Evolutionary conservation across 2,113 vertebrate genomes (phyloP), one percentile per base, ranked within the genome.

Genomic region (Euleptes europaea): DNA sequence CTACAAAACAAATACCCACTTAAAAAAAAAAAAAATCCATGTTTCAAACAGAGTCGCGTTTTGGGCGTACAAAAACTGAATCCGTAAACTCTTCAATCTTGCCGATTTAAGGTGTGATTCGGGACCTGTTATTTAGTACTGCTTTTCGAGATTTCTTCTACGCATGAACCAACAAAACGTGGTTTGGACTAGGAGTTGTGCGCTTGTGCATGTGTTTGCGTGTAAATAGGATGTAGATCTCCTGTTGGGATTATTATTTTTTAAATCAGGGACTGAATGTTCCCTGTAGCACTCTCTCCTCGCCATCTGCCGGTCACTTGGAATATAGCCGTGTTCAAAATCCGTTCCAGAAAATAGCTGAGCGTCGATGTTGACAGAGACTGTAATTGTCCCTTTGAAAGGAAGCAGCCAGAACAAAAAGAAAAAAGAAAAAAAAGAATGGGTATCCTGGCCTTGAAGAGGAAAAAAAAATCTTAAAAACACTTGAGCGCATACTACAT

Each of bases 271-370:
- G 47, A 17, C 7, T 14, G 12, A 26, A 4, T 21, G 40, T 35
- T 33, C 12, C 19, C 35, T 40, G 42, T 23, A 1, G 0, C 11
- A 93, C 82, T 88, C 71, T 86, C 85, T 79, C 86, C 91, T 14
- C 83, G 81, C 96, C 94, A 91, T 91, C 96, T 95, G 90, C 95
- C 94, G 96, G 94, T 86, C 85, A 71, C 14, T 38, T 80, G 7
- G 26, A 19, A 42, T 73, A 78, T 35, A 72, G 51, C 65, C 44
- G 3, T 63, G 14, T 23, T 51, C 44, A 42, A 11, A 57, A 79
- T 8, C 23, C 47, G 49, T 69, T 47, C 13, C 12, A 47, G 23
- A 33, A 40, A 78, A 78, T 44, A 3, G 33, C 14, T 31, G 38
- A 11, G 5, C 9, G 23, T 28, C 28, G 26, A 26, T 9, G 60